Evolutionary conservation across 92 coral and sea anemone species (phyloP).

Genomic region (Epizoanthus stellaris): DNA sequence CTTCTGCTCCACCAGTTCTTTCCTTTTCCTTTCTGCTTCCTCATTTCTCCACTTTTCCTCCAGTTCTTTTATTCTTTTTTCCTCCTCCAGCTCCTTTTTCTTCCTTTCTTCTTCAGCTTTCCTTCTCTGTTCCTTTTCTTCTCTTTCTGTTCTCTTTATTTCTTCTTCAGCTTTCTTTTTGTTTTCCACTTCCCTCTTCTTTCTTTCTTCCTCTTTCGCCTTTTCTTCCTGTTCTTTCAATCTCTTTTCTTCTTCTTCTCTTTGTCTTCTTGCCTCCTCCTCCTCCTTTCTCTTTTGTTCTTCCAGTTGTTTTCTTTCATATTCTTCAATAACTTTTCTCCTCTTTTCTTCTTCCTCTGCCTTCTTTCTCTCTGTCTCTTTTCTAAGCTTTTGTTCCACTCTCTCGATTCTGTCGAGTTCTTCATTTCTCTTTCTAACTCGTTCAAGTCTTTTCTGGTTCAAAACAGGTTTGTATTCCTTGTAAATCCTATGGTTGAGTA

Average conservation of each 20-base stretch:
- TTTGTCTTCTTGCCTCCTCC: constrained; percentile 42
- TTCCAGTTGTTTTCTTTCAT: constrained; percentile 28
- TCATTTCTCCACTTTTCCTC: constrained; percentile 52
- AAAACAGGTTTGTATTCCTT: constrained; percentile 59
- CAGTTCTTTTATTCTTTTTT: constrained; percentile 36
- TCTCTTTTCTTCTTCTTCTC: constrained; percentile 42
- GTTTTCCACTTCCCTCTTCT: constrained; percentile 44
- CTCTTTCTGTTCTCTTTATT: constrained; percentile 39
- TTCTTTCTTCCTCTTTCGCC: constrained; percentile 2
- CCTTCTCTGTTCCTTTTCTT: constrained; percentile 39
- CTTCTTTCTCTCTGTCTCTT: constrained; percentile 56
- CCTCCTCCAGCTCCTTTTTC: constrained; percentile 47
- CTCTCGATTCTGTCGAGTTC: constrained; percentile 65
- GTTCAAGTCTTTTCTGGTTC: constrained; percentile 36
- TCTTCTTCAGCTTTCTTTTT: constrained; percentile 45
- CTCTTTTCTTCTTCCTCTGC: constrained; percentile 31
- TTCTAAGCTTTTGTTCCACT: constrained; percentile 58
- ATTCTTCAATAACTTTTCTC: constrained; percentile 22
- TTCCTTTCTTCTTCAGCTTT: constrained; percentile 39
- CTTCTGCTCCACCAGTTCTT: constrained; percentile 42
- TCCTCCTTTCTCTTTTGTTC: constrained; percentile 15
- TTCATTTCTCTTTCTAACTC: constrained; percentile 50
- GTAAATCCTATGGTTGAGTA: constrained; percentile 54
- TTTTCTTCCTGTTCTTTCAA: constrained; percentile 37
- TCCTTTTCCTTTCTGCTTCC: constrained; percentile 42